Evolutionary conservation across 2,113 vertebrate genomes (phyloP).

Genomic region (Crotalus horridus): DNA sequence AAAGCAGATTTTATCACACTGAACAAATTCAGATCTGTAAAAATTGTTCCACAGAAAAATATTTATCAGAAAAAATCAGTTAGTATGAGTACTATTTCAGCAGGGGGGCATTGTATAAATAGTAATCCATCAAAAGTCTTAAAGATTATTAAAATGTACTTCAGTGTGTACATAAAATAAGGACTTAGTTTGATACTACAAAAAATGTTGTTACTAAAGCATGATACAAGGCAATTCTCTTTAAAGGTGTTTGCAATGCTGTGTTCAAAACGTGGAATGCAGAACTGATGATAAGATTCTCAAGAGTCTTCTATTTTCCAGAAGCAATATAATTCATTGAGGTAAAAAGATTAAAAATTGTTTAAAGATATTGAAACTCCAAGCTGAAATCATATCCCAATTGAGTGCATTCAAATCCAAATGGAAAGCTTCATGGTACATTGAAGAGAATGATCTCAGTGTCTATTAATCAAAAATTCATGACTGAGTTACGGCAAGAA

Average conservation of each 20-base stretch:
- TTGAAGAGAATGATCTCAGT: slow-evolving; percentile 17
- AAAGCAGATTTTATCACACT: background rate
- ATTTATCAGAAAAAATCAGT: background rate
- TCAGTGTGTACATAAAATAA: background rate
- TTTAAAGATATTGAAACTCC: background rate
- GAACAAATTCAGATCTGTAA: background rate
- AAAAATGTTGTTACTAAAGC: background rate
- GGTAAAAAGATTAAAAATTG: slow-evolving; percentile 2
- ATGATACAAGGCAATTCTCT: background rate
- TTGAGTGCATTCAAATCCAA: background rate
- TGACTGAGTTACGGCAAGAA: background rate
- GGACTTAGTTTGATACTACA: background rate
- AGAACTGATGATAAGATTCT: slow-evolving; percentile 16
- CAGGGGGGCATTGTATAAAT: background rate
- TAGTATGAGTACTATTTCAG: background rate
- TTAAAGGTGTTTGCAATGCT: background rate
- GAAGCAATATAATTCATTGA: slow-evolving; percentile 1
- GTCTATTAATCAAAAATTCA: slow-evolving; percentile 14
- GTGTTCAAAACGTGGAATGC: slow-evolving; percentile 16
- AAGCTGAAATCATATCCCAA: slow-evolving; percentile 8
- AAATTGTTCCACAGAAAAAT: background rate
- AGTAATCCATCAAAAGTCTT: background rate
- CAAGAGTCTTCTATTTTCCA: slow-evolving; percentile 8
- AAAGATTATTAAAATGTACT: background rate
- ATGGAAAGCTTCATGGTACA: slow-evolving; percentile 18